phyloP scores from a whole-genome alignment of 1,140 invertebrate species.

The Scaptomyza graminum region DNA sequence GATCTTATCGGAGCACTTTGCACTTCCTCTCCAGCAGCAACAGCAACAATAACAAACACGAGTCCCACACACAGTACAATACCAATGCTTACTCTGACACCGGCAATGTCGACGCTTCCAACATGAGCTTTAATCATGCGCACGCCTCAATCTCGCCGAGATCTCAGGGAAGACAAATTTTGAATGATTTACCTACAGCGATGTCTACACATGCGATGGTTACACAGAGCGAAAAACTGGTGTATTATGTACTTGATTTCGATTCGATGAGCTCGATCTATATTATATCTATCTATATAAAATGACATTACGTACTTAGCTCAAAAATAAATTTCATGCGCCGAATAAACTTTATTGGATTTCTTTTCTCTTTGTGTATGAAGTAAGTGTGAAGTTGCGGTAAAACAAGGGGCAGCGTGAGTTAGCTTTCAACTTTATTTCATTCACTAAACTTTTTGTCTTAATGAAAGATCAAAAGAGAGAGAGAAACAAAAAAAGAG shows the following conservation, averaged over 20 bases:
- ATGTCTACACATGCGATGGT: slow-evolving; percentile 28
- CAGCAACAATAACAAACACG: slow-evolving; percentile 2
- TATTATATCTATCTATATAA: too few species aligned
- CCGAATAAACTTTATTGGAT: too few species aligned
- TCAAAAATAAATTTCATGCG: too few species aligned
- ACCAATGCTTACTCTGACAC: slow-evolving; percentile 20
- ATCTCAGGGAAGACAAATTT: slow-evolving; percentile 52
- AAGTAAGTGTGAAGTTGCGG: neutral
- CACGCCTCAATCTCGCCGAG: slow-evolving; percentile 50
- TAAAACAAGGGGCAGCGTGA: neutral
- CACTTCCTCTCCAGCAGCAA: slow-evolving; percentile 42
- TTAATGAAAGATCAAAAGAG: slow-evolving; percentile 50
- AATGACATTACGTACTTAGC: too few species aligned
- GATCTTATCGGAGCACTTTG: slow-evolving; percentile 53
- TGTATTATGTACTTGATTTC: too few species aligned
- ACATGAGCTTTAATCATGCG: slow-evolving; percentile 48
- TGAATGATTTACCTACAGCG: slow-evolving; percentile 56
- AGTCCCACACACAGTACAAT: slow-evolving; percentile 31
- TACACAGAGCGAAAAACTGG: neutral
- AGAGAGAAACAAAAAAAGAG: slow-evolving; percentile 7
- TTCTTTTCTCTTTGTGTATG: too few species aligned
- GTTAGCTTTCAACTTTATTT: slow-evolving; percentile 34
- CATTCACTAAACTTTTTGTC: slow-evolving; percentile 56
- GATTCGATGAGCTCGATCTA: too few species aligned
- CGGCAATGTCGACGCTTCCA: slow-evolving; percentile 18